Evolutionary conservation across 1,140 invertebrate genomes (phyloP).

Genomic region (Drepana arcuata): DNA sequence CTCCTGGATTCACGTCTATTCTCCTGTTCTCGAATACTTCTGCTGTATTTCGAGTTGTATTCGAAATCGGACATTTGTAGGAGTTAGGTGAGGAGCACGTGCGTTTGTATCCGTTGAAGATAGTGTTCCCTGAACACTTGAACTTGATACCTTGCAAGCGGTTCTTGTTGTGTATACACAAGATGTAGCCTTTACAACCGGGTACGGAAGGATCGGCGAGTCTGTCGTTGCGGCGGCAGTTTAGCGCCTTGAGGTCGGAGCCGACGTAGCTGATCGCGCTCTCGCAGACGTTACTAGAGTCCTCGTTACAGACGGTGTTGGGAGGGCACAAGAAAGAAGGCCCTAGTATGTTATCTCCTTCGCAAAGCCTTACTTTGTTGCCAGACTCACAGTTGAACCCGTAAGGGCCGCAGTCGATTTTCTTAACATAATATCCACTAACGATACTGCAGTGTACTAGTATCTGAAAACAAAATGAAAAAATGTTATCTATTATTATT

Average conservation of each 20-base stretch:
- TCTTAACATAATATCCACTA: slow-evolving; percentile 15
- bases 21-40: slow-evolving; percentile 22
- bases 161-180: slow-evolving; percentile 57
- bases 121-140: slow-evolving; percentile 53
- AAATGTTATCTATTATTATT: too few relatives aligned
- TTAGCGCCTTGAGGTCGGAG: slow-evolving; percentile 28
- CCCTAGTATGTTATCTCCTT: slow-evolving; percentile 35
- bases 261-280: slow-evolving; percentile 41
- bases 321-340: slow-evolving; percentile 48
- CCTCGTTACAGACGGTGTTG: slow-evolving; percentile 51
- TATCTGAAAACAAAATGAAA: slow-evolving; percentile 20
- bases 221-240: slow-evolving; percentile 47
- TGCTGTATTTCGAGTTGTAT: slow-evolving; percentile 17
- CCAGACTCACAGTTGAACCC: slow-evolving; percentile 50
- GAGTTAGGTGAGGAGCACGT: slow-evolving; percentile 42
- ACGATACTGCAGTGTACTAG: slow-evolving; percentile 3
- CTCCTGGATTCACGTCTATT: slow-evolving; percentile 6
- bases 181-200: slow-evolving; percentile 57
- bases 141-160: slow-evolving; percentile 60
- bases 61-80: slow-evolving; percentile 46
- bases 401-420: slow-evolving; percentile 42
- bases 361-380: slow-evolving; percentile 43
- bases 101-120: slow-evolving; percentile 52
- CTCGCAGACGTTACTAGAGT: slow-evolving; percentile 50
- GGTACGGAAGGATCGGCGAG: slow-evolving; percentile 50